Evolutionary conservation across 1,140 invertebrate species (phyloP), one percentile per base, ranked within the genome.

Genomic region (Formica exsecta): DNA sequence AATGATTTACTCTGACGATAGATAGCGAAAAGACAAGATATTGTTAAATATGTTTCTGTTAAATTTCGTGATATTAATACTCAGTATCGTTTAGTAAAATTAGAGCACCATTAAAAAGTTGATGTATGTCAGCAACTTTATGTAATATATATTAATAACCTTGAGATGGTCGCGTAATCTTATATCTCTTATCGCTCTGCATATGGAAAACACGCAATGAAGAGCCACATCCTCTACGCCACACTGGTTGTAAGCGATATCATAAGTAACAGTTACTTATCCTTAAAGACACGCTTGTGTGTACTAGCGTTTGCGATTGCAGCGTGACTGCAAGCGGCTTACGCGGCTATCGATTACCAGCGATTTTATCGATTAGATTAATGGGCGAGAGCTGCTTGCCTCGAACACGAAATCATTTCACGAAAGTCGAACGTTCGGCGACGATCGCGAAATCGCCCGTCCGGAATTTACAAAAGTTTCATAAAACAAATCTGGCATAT

Each of bases 301-400:
- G 87, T 71, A 87, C 88, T 76, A 84, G 70, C 48, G 75, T 73
- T 54, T 62, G 79, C 87, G 83, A 89, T 88, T 75, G 75, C 88
- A 44, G 38, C 66, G 62, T 62, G 87, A 88, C 68, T 71, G 81
- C 51, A 48, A 51, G 68, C 77, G 59, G 51, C 74, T 65, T 51
- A 62, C 75, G 6, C 62, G 70, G 89, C 81, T 90, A 91, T 91
- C 89, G 89, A 91, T 89, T 91, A 91, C 89, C 85, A 41, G 76
- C 85, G 89, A 91, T 91, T 91, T 90, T 91, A 91, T 91, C 90
- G 89, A 87, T 90, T 87, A 90, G 90, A 91, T 91, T 90, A 91
- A 91, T 91, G 84, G 85, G 90, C 84, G 90, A 91, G 90, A 91
- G 90, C 77, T 87, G n/a, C 62, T 64, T 70, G 74, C 71, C 57